Evolutionary conservation across 1,140 invertebrate genomes (phyloP).

Genomic region (Camponotus floridanus): DNA sequence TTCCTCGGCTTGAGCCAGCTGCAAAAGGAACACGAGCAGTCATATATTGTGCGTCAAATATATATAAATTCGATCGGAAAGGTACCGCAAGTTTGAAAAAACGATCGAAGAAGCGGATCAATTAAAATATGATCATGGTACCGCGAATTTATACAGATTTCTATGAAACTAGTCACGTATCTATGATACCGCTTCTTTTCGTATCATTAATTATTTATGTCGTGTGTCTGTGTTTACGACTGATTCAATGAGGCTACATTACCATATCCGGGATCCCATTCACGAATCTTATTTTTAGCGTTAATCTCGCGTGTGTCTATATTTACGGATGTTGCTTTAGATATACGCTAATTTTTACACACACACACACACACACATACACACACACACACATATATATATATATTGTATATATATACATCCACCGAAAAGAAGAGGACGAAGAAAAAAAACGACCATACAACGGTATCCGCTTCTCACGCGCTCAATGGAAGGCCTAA

Average conservation of each 20-base stretch:
- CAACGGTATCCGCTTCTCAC: slow-evolving; percentile 55
- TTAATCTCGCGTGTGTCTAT: neutral
- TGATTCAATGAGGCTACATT: neutral
- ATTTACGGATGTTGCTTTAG: neutral
- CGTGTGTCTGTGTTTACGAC: neutral
- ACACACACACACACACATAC: too few relatives aligned
- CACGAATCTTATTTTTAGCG: slow-evolving; percentile 21
- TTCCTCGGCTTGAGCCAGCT: slow-evolving; percentile 87
- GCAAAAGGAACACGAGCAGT: slow-evolving; percentile 72
- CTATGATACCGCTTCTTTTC: neutral
- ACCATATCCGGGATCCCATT: neutral
- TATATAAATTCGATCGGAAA: neutral
- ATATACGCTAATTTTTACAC: slow-evolving; percentile 28
- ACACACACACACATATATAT: too few relatives aligned
- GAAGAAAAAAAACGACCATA: neutral
- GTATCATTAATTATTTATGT: slow-evolving; percentile 34
- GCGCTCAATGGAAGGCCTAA: slow-evolving; percentile 29
- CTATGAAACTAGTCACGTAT: neutral
- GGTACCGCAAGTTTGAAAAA: neutral
- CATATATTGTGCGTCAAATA: neutral
- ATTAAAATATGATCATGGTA: neutral
- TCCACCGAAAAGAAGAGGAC: too few relatives aligned
- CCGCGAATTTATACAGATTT: neutral
- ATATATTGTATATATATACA: too few relatives aligned
- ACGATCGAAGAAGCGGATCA: neutral